These are phyloP conservation scores for Microcebus jonahi DNA, from an alignment of 2,113 vertebrate genomes.

Conservation along the genomic window DNA sequence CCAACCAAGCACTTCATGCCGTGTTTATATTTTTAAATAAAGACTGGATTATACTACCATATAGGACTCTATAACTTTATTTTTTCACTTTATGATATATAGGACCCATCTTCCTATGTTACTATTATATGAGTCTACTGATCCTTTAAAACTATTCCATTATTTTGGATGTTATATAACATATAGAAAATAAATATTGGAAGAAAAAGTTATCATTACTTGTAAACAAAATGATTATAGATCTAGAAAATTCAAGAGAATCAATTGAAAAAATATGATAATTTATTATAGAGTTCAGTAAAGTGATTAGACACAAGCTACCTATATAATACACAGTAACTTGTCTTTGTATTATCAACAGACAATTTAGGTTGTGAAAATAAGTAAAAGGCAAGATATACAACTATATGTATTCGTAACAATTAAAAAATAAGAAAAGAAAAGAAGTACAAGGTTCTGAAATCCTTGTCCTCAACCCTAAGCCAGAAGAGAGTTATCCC, in stretches of 20 bases:
- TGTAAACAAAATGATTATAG: not conserved
- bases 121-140: not conserved
- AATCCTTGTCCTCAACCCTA: not conserved
- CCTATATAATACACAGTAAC: not conserved
- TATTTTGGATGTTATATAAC: not conserved
- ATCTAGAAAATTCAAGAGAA: conserved; percentile 5
- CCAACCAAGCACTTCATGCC: not conserved
- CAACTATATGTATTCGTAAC: no score
- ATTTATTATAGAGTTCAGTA: conserved; percentile 1
- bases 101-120: not conserved
- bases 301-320: not conserved
- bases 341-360: not conserved
- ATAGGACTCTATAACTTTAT: not conserved
- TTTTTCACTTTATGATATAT: conserved; percentile 22
- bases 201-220: not conserved
- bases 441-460: conserved; percentile 10
- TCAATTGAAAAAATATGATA: conserved; percentile 13
- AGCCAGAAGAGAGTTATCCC: not conserved
- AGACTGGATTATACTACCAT: not conserved
- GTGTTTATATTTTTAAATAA: not conserved
- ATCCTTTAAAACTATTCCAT: conserved; percentile 27
- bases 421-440: not conserved
- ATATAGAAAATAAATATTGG: not conserved
- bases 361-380: conserved; percentile 28
- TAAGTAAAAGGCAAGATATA: not conserved